Base-by-base conservation (phyloP, 2,888 invertebrate genomes). In the Petrolisthes manimaculis region DNA sequence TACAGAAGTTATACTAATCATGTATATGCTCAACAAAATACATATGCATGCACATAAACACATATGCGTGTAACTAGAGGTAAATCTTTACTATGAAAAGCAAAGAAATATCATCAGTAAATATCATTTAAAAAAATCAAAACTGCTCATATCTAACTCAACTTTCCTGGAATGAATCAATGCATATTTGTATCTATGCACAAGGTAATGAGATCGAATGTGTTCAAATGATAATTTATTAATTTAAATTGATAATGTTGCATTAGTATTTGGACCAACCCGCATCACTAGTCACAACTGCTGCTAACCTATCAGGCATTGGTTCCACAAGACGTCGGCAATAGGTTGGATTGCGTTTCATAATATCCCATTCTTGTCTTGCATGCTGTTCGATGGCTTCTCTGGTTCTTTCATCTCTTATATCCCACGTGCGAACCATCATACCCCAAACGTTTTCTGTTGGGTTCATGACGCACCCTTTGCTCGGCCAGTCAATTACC, bases 371-470 rank as follows among this genome's bases (percentile, higher is more conserved):
- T 61, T 61, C 61, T 21, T 77, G 14, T 12, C 77, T 77, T 21
- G 81, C n/a, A 81, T 81, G 56, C 5, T 55, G 14, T 56, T 6
- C 83, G 51, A 37, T 18, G 18, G 83, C 67, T 69, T 67, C 83
- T 53, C 14, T 67, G 2, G 21, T 69, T 12, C 83, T 21, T 6
- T 83, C 83, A 14, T 69, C 37, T 37, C 37, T 1, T 51, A 12
- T 8, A 69, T 83, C 71, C 71, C 83, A 83, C 14, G 71, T 69
- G 18, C 51, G 67, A n/a, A 24, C 71, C 83, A 83, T 67, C 83
- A 83, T 69, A 4, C 14, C 71, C 83, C 51, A 83, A 14, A 5
- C 83, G 18, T 12, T 83, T 51, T 71, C 83, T 37, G 0, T 37
- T 21, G 67, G 67, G 53, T 51, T 24, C 51, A 51, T 53, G 18